Conservation (phyloP, 64 coral and sea anemone species). For the Trachythela sp. region DNA sequence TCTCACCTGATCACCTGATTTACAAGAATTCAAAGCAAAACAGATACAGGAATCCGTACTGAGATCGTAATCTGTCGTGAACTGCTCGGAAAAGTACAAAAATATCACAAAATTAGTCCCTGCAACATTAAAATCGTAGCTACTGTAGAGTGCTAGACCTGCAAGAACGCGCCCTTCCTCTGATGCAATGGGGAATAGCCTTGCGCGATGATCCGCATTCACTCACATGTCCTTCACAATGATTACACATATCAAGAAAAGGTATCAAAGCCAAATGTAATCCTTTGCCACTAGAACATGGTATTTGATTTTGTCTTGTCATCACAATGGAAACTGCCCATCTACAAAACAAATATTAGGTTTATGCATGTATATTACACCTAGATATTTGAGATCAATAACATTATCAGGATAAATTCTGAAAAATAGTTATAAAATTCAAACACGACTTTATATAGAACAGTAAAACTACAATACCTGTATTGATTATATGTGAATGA, state of each 20-base stretch:
- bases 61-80: slow-evolving; percentile 15
- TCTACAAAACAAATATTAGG: slow-evolving; percentile 19
- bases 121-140: too few relatives aligned
- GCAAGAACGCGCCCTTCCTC: too few relatives aligned
- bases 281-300: slow-evolving; percentile 48
- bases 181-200: too few relatives aligned
- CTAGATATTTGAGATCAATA: too few relatives aligned
- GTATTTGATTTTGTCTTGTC: slow-evolving; percentile 89
- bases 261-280: slow-evolving; percentile 79
- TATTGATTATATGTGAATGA: slow-evolving; percentile 64
- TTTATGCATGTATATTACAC: too few relatives aligned
- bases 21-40: slow-evolving; percentile 10
- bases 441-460: too few relatives aligned
- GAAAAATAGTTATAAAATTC: too few relatives aligned
- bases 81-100: neutral
- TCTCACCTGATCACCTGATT: neutral
- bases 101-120: neutral
- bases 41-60: neutral
- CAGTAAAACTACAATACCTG: slow-evolving; percentile 27
- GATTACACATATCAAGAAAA: slow-evolving; percentile 95
- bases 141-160: too few relatives aligned
- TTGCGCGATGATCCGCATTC: too few relatives aligned
- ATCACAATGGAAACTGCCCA: slow-evolving; percentile 93
- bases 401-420: too few relatives aligned
- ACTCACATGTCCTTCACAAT: slow-evolving; percentile 70